A percentile compares a stretch with the other conserved stretches of the same genome.
phyloP scores from a whole-genome alignment of 2,888 invertebrate species.

The Cecidostiba fungosa region DNA sequence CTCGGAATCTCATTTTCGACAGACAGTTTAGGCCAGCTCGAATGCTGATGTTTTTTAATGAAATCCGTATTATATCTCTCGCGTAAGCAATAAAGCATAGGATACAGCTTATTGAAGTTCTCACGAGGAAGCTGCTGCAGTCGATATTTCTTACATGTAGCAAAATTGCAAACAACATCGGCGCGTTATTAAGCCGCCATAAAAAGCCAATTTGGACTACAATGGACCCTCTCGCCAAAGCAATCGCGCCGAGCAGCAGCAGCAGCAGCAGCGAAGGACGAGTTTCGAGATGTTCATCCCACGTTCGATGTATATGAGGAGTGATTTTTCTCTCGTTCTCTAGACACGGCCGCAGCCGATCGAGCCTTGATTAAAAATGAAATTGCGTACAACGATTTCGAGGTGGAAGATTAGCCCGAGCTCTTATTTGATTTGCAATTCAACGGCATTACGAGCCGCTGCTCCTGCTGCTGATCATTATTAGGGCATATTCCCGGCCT shows the following conservation, averaged over 20 bases:
- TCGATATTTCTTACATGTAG: constrained; percentile 62
- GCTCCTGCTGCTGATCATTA: neutral
- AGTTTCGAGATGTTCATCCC: constrained; percentile 67
- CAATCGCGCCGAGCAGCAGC: constrained; percentile 58
- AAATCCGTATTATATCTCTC: neutral
- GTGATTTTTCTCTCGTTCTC: constrained; percentile 64
- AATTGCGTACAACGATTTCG: constrained; percentile 73
- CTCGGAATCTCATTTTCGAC: constrained; percentile 14
- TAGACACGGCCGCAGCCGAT: constrained; percentile 48
- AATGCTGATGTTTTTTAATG: neutral
- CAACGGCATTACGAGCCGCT: constrained; percentile 50
- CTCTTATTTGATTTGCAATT: constrained; percentile 74
- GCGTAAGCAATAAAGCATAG: constrained; percentile 41
- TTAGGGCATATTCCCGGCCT: neutral
- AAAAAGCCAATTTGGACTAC: constrained; percentile 76
- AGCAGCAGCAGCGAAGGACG: constrained; percentile 60
- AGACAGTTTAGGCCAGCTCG: neutral
- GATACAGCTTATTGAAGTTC: constrained; percentile 41
- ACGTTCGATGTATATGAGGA: constrained; percentile 69
- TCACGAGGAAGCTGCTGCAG: constrained; percentile 51
- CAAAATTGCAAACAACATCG: constrained; percentile 71
- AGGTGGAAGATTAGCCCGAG: constrained; percentile 72
- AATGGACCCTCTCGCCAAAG: constrained; percentile 67
- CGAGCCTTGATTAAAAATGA: constrained; percentile 75
- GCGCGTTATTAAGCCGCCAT: constrained; percentile 73